A percentile compares a stretch with the other conserved stretches of the same genome.
Evolutionary conservation across 2,797 vertebrate genomes (phyloP).

Genomic region (Gallirallus australis): DNA sequence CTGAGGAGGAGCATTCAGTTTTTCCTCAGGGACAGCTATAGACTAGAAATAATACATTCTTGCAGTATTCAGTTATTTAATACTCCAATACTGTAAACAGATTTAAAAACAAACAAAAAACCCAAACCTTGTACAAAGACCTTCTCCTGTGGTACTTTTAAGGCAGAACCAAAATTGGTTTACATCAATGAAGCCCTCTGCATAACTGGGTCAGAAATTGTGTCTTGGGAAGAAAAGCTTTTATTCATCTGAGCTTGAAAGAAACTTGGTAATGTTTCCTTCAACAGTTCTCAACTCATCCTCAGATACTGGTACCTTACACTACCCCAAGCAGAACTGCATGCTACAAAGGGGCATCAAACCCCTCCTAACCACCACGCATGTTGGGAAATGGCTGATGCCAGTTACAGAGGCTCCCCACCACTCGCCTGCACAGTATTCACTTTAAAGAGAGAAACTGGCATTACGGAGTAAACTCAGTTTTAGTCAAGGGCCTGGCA

Average conservation of each 20-base stretch:
- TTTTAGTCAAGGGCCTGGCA: not conserved
- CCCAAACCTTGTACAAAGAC: not conserved
- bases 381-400: not conserved
- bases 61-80: slow-evolving; percentile 8
- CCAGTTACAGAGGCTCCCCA: not conserved
- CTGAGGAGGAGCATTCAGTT: not conserved
- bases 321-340: not conserved
- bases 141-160: not conserved
- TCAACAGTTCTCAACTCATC: not conserved
- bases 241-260: not conserved
- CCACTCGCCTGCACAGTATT: not conserved
- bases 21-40: not conserved
- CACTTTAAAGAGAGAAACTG: not conserved
- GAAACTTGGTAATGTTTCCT: not conserved
- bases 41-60: not conserved
- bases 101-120: not conserved
- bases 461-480: not conserved
- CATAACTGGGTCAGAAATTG: not conserved
- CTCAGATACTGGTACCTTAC: not conserved
- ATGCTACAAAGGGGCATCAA: not conserved
- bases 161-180: not conserved
- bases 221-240: not conserved
- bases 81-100: not conserved
- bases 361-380: not conserved
- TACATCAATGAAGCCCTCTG: not conserved